Conservation (phyloP, 2,888 invertebrate species). For the Tipula lateralis region DNA sequence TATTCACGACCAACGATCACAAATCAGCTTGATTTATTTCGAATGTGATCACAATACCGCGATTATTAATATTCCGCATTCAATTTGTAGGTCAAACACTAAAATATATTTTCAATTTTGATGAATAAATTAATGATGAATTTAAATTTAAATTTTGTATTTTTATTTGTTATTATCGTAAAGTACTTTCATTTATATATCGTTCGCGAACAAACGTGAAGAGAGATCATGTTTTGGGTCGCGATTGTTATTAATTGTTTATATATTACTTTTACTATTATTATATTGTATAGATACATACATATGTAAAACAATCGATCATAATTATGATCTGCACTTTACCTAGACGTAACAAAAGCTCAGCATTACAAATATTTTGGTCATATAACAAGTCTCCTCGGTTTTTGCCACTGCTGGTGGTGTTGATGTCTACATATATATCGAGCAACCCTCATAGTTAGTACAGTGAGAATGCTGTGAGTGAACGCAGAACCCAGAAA, state of each 20-base stretch:
- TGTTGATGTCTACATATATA: no score
- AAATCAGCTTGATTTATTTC: not conserved
- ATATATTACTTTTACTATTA: not conserved
- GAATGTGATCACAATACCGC: not conserved
- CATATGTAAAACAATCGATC: not conserved
- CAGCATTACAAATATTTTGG: no score
- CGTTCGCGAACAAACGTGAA: not conserved
- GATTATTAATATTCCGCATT: not conserved
- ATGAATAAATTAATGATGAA: constrained; percentile 14
- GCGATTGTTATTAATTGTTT: not conserved
- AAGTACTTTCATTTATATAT: not conserved
- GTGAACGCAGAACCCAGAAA: no score
- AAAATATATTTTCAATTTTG: not conserved
- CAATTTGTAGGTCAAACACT: not conserved
- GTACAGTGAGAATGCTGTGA: no score
- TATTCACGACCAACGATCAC: not conserved
- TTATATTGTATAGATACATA: not conserved
- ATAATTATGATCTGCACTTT: not conserved
- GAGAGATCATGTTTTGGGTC: not conserved
- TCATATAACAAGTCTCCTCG: no score
- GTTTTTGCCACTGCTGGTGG: no score
- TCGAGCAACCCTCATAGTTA: no score
- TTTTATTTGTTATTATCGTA: no score
- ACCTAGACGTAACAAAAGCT: no score
- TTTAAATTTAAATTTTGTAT: not conserved